A percentile compares a stretch with the other conserved stretches of the same genome.
Evolutionary conservation across 1,140 invertebrate species (phyloP).

Genomic region (Aphelinus atriplicis): DNA sequence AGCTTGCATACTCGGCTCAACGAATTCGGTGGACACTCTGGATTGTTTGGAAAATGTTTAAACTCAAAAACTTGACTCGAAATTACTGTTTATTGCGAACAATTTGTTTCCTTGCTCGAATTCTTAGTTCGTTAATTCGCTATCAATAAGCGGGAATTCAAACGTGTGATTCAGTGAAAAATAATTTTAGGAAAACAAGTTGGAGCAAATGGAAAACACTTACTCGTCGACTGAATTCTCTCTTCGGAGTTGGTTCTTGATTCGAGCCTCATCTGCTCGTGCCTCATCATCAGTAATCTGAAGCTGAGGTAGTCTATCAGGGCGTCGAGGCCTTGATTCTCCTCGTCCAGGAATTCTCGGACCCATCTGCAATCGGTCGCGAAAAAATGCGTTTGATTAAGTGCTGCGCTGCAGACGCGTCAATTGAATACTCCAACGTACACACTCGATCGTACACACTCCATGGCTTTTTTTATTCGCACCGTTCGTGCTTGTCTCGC

Average conservation of each 20-base stretch:
- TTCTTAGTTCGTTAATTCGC: no score
- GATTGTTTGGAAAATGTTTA: no score
- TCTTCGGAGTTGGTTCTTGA: conserved; percentile 79
- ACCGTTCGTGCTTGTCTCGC: neutral
- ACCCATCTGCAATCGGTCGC: conserved; percentile 83
- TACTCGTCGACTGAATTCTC: conserved; percentile 63
- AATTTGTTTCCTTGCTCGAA: no score
- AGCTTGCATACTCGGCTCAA: no score
- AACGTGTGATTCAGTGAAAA: no score
- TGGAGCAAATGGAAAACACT: neutral
- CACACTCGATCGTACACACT: no score
- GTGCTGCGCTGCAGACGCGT: neutral
- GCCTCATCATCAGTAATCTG: conserved; percentile 89
- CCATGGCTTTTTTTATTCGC: neutral
- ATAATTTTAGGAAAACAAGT: no score
- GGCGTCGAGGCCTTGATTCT: conserved; percentile 95
- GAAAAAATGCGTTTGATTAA: conserved; percentile 11
- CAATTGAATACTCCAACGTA: no score
- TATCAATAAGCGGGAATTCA: no score
- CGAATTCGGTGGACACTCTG: no score
- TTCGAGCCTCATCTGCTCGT: conserved; percentile 82
- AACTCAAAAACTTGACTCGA: no score
- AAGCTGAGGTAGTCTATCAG: conserved; percentile 97
- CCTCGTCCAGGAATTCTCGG: conserved; percentile 94
- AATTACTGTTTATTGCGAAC: no score